Evolutionary conservation across 2,888 invertebrate genomes (phyloP).

Genomic region (Pilophorus perplexus): DNA sequence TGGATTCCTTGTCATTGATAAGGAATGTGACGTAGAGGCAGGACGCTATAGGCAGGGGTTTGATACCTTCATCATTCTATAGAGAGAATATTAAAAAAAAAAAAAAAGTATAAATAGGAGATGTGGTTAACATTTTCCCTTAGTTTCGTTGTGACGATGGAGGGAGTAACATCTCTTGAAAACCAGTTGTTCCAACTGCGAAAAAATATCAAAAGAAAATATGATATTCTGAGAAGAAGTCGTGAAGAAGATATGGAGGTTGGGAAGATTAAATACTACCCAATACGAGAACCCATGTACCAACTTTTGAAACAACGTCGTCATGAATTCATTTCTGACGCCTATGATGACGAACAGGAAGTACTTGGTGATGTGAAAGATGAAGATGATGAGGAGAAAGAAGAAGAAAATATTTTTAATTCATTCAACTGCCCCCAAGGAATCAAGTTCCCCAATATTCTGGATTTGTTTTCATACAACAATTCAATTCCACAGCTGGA

Average conservation of each 20-base stretch:
- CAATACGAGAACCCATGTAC: neutral
- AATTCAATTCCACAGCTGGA: too few relatives aligned
- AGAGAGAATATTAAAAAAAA: neutral
- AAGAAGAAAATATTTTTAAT: neutral
- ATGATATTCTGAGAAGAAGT: neutral
- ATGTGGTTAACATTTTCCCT: too few relatives aligned
- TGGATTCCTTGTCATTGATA: neutral
- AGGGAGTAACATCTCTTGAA: too few relatives aligned
- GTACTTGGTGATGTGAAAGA: neutral
- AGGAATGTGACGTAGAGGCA: too few relatives aligned
- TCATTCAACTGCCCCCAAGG: too few relatives aligned
- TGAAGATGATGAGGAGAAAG: neutral
- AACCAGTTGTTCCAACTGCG: neutral
- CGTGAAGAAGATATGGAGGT: neutral
- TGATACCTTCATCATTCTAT: neutral
- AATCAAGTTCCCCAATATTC: too few relatives aligned
- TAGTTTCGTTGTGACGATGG: too few relatives aligned
- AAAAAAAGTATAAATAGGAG: neutral
- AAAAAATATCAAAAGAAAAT: neutral
- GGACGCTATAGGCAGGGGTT: too few relatives aligned
- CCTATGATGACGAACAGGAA: too few relatives aligned
- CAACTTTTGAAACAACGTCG: neutral
- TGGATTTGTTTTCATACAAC: too few relatives aligned
- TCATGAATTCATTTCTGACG: too few relatives aligned
- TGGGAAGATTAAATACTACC: neutral